Evolutionary conservation across 2,113 vertebrate species (phyloP).

Genomic region (Dermatemys mawii): DNA sequence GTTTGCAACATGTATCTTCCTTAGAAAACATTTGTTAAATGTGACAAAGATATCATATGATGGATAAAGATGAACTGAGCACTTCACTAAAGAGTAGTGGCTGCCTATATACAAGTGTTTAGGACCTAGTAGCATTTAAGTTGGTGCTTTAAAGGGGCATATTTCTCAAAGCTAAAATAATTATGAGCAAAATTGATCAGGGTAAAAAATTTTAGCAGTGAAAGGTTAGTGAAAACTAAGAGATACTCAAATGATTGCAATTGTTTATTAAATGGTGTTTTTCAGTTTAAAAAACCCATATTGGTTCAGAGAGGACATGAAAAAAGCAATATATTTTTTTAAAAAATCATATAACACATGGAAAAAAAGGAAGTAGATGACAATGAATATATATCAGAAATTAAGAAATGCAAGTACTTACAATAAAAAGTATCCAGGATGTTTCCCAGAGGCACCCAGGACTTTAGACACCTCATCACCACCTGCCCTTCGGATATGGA

Average conservation of each 20-base stretch:
- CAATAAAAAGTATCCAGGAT: neutral
- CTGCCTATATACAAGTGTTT: too few species aligned
- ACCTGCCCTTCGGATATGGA: neutral
- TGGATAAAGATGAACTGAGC: neutral
- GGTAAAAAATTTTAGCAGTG: neutral
- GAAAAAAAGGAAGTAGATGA: neutral
- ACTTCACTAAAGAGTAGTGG: too few species aligned
- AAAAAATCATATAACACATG: neutral
- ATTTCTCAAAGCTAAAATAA: neutral
- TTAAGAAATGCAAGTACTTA: neutral
- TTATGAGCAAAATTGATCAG: neutral
- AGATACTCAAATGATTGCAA: neutral
- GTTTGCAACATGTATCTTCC: neutral
- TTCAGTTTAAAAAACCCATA: neutral
- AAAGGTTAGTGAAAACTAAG: neutral
- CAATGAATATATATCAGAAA: neutral
- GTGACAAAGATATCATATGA: neutral
- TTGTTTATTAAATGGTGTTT: neutral
- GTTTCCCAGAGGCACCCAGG: neutral
- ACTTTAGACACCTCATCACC: neutral
- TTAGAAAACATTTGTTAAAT: neutral
- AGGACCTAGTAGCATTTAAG: too few species aligned
- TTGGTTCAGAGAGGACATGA: neutral
- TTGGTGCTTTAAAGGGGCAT: neutral
- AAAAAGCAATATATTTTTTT: neutral